A percentile compares a stretch with the other conserved stretches of the same genome.
Evolutionary conservation across 1,140 invertebrate genomes (phyloP).

Genomic region (Archegozetes longisetosus): DNA sequence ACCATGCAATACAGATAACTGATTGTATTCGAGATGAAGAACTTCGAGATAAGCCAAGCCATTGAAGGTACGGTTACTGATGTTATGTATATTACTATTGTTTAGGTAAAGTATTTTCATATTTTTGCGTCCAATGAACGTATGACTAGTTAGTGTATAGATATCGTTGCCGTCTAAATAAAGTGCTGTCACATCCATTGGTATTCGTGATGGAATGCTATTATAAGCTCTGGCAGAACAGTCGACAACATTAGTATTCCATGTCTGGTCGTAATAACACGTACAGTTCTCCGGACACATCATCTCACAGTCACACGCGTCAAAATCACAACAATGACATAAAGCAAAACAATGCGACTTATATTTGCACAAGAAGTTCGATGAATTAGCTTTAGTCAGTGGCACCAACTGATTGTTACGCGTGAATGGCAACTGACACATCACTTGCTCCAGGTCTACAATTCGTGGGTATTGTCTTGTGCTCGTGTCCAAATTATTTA

Average conservation of each 20-base stretch:
- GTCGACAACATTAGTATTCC: conserved; percentile 82
- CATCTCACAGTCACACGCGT: conserved; percentile 89
- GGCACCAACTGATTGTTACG: conserved; percentile 43
- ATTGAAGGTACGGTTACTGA: conserved; percentile 78
- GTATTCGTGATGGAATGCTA: conserved; percentile 62
- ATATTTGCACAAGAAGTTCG: conserved; percentile 79
- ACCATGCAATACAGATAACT: conserved; percentile 63
- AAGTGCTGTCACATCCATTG: conserved; percentile 84
- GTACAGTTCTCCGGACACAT: conserved; percentile 81
- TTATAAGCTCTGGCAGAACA: conserved; percentile 50
- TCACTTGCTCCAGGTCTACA: conserved; percentile 76
- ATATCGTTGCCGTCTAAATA: conserved; percentile 83
- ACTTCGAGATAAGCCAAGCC: conserved; percentile 56
- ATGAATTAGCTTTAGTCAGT: conserved; percentile 63
- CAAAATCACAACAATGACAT: conserved; percentile 86
- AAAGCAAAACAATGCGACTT: conserved; percentile 80
- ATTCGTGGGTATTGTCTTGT: conserved; percentile 65
- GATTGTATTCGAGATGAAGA: conserved; percentile 56
- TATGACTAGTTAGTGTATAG: conserved; percentile 64
- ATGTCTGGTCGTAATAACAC: conserved; percentile 83
- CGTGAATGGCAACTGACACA: conserved; percentile 71
- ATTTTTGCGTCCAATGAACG: conserved; percentile 76
- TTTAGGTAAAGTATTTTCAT: conserved; percentile 69
- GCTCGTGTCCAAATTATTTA: conserved; percentile 38
- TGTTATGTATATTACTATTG: conserved; percentile 61